phyloP scores from a whole-genome alignment of 2,888 invertebrate species.

The Pardosa pseudoannulata region DNA sequence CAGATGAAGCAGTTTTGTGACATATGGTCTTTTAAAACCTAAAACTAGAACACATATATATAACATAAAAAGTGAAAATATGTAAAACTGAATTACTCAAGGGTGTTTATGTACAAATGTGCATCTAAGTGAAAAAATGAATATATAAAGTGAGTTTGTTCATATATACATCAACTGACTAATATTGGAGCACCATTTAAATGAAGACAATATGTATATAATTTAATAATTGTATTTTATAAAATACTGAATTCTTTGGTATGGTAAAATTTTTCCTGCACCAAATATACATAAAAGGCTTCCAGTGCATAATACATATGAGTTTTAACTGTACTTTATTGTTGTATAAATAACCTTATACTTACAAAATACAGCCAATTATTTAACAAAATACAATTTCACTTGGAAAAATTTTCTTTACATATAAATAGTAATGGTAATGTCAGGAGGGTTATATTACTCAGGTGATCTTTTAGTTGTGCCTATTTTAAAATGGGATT shows the following conservation, averaged over 20 bases:
- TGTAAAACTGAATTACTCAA: neutral
- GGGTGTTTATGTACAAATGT: constrained; percentile 11
- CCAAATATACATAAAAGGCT: too few species aligned
- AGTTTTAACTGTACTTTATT: too few species aligned
- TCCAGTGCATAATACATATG: too few species aligned
- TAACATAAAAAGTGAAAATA: neutral
- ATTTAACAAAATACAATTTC: too few species aligned
- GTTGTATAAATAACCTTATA: too few species aligned
- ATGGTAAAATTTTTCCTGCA: neutral
- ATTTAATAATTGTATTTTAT: neutral
- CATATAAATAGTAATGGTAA: too few species aligned
- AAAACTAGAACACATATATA: neutral
- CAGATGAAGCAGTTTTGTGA: neutral
- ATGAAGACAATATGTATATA: constrained; percentile 1
- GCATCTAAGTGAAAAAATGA: neutral
- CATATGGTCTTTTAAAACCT: neutral
- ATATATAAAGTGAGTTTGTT: constrained; percentile 9
- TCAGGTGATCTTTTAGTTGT: too few species aligned
- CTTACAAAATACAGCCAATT: too few species aligned
- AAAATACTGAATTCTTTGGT: constrained; percentile 15
- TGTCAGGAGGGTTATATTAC: too few species aligned
- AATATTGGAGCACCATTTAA: constrained; percentile 3
- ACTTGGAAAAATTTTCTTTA: too few species aligned
- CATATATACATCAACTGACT: constrained; percentile 12
- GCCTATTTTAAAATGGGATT: too few species aligned